phyloP scores from a whole-genome alignment of 1,140 invertebrate genomes.

The Drosophila teissieri region DNA sequence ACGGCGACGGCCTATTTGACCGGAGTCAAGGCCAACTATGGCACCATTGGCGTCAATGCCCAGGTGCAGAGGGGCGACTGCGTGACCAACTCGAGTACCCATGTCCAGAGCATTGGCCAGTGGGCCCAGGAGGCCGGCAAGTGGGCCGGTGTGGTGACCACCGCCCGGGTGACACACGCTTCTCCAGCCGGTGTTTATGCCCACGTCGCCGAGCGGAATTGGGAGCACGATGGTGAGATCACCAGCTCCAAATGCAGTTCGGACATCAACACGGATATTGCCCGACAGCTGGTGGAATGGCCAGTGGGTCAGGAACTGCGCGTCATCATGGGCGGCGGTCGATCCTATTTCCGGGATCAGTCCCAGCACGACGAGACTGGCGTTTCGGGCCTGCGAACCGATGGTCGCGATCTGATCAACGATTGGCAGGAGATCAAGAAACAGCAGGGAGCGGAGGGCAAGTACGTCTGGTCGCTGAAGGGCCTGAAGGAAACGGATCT shows the following conservation, averaged over 20 bases:
- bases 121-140: constrained; percentile 91
- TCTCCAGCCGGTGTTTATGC: constrained; percentile 93
- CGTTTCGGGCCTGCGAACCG: constrained; percentile 86
- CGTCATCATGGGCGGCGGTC: constrained; percentile 90
- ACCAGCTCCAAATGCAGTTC: constrained; percentile 58
- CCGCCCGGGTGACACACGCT: constrained; percentile 92
- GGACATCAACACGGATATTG: constrained; percentile 88
- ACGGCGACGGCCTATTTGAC: constrained; percentile 92
- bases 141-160: constrained; percentile 91
- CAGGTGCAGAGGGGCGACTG: constrained; percentile 87
- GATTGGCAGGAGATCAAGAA: constrained; percentile 88
- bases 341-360: constrained; percentile 88
- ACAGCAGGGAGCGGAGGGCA: constrained; percentile 85
- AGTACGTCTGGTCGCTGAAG: constrained; percentile 88
- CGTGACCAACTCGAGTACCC: constrained; percentile 81
- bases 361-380: constrained; percentile 88
- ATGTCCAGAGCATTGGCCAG: constrained; percentile 86
- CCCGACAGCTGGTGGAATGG: constrained; percentile 89
- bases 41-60: constrained; percentile 90
- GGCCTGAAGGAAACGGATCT: constrained; percentile 87
- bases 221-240: constrained; percentile 90
- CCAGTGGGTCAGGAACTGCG: constrained; percentile 87
- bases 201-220: constrained; percentile 89
- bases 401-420: constrained; percentile 88
- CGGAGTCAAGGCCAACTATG: constrained; percentile 92